Percentiles rank a stretch among this genome's conserved stretches.
Conservation (phyloP, 2,888 invertebrate species). For the Dynastes tityus region DNA sequence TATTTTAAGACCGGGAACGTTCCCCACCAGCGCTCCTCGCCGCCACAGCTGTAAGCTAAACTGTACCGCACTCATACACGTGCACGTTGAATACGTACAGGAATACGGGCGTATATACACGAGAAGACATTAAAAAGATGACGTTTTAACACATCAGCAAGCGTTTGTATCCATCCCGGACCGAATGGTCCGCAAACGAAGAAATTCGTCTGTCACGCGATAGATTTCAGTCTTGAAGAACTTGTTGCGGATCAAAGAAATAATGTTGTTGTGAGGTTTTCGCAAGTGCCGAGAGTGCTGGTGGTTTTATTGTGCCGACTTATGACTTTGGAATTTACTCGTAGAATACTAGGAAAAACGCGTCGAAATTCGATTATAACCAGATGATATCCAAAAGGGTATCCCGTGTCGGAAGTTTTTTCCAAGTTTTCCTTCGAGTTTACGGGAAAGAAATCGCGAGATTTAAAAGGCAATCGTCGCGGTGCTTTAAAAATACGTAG, state of each 20-base stretch:
- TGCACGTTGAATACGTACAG: background rate
- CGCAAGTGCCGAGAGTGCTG: too few species aligned
- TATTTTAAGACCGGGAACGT: conserved; percentile 62
- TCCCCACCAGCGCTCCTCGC: conserved; percentile 45
- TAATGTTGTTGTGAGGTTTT: too few species aligned
- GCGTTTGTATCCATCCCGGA: background rate
- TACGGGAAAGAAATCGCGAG: too few species aligned
- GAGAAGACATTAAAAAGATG: conserved; percentile 45
- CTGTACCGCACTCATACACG: background rate
- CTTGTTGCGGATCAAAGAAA: conserved; percentile 7
- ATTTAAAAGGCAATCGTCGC: too few species aligned
- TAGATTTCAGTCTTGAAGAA: conserved; percentile 33
- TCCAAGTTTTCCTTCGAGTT: too few species aligned
- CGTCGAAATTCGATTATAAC: too few species aligned
- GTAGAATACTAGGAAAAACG: too few species aligned
- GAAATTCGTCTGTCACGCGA: conserved; percentile 32
- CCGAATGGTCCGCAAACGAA: conserved; percentile 47
- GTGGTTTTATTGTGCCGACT: too few species aligned
- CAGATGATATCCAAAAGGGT: too few species aligned
- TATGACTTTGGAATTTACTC: too few species aligned
- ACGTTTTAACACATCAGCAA: conserved; percentile 29
- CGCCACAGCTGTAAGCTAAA: conserved; percentile 54
- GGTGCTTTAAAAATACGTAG: too few species aligned
- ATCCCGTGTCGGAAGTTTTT: too few species aligned
- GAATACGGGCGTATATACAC: background rate